Base-by-base conservation (phyloP, 2,113 vertebrate genomes). In the Tetrax tetrax region DNA sequence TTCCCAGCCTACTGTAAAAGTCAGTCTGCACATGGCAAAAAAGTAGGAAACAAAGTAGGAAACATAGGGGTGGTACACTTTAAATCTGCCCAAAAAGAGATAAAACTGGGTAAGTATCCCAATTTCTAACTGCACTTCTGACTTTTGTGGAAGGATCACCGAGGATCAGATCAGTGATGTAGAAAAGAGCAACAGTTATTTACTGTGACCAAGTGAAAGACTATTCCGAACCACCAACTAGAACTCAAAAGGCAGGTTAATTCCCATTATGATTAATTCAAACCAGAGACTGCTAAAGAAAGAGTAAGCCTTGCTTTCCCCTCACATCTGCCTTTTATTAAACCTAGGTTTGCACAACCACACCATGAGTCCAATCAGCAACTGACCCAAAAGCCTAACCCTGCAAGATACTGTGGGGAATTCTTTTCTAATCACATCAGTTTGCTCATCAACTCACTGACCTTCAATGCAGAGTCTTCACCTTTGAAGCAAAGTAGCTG, bases 361-460 rank as follows among this genome's bases (percentile, higher is more conserved):
- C 6, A 51, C 7, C 31, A 14, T 4, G 27, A 64, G 35, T 72
- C 17, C 5, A 18, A 56, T 28, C 15, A 77, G 53, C 53, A 83
- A 90, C 19, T 41, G 28, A 74, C 21, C 6, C 45, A 69, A 78
- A 87, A 24, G 14, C 9, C 38, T 27, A 54, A 65, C 14, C 24
- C 15, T 65, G 14, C 19, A 74, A 80, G 29, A 28, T 51, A 83
- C 1, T 0, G 0, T 12, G 33, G 8, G 14, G 2, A 66, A 5
- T 6, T 51, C 20, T 45, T 38, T 86, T 50, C 35, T 61, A 54
- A 41, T 66, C 59, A 66, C 7, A 37, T 66, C 19, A 85, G 7
- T 20, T 51, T 79, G 47, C 25, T 86, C 12, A 71, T 82, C 41
- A 88, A 22, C 38, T 71, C 14, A 18, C 14, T 76, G 23, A 69